Evolutionary conservation across 2,113 vertebrate species (phyloP).

Genomic region (Dryoscopus gambensis): DNA sequence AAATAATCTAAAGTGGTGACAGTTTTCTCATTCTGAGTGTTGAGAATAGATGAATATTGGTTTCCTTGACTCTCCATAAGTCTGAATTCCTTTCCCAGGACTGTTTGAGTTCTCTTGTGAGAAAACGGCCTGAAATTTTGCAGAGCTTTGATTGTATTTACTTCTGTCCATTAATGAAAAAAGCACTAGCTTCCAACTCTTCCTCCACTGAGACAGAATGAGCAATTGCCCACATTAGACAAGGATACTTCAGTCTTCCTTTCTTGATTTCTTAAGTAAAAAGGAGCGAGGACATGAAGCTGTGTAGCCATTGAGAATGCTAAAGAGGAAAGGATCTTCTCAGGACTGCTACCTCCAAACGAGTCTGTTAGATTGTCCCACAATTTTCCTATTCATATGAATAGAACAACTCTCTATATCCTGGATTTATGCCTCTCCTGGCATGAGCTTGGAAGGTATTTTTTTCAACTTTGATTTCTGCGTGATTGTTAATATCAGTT

Average conservation of each 20-base stretch:
- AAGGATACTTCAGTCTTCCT: neutral
- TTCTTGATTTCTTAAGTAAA: neutral
- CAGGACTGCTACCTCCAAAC: neutral
- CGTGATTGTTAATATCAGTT: neutral
- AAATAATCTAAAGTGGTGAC: neutral
- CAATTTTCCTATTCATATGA: neutral
- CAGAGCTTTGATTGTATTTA: neutral
- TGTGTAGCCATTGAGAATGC: neutral
- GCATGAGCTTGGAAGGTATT: neutral
- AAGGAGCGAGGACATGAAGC: neutral
- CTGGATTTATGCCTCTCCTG: neutral
- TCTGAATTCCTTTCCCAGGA: neutral
- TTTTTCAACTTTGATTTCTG: neutral
- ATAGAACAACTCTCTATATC: neutral
- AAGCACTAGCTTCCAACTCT: neutral
- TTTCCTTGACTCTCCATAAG: neutral
- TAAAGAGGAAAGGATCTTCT: neutral
- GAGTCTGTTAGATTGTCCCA: neutral
- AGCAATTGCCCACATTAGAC: neutral
- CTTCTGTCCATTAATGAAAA: neutral
- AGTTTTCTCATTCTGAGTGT: neutral
- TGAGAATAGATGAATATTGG: neutral
- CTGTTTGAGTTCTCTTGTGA: slow-evolving; percentile 8
- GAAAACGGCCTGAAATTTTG: neutral
- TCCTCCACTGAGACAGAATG: neutral